These are phyloP conservation scores for Nicator chloris DNA, from an alignment of 2,113 vertebrate species.

Conservation along the genomic window DNA sequence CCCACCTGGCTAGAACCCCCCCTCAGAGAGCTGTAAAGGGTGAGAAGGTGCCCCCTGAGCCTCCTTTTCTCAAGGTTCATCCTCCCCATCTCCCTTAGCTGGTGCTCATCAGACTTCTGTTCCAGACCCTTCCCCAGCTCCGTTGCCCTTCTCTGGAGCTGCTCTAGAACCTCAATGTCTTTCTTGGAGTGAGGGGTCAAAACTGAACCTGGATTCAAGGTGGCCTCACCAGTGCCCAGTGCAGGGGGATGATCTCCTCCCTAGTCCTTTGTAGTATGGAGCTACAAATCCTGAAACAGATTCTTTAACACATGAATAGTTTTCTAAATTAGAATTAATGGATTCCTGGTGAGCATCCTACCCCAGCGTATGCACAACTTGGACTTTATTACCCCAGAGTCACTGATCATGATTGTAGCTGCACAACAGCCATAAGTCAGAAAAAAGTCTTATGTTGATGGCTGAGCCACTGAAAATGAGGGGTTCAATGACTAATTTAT, in stretches of 20 bases:
- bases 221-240: fast-evolving
- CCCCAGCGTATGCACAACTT: neutral
- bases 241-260: neutral
- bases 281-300: neutral
- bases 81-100: neutral
- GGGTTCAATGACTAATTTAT: neutral
- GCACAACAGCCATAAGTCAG: neutral
- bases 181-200: neutral
- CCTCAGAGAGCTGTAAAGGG: neutral
- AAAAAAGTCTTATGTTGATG: neutral
- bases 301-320: neutral
- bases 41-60: neutral
- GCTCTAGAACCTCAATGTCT: neutral
- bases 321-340: slow-evolving; percentile 9
- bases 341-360: neutral
- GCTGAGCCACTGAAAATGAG: neutral
- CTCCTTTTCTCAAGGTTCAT: neutral
- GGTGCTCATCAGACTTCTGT: neutral
- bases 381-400: neutral
- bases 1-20: fast-evolving
- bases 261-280: neutral
- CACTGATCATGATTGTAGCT: neutral
- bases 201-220: neutral
- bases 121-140: neutral
- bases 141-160: fast-evolving